A percentile compares a stretch with the other conserved stretches of the same genome.
Conservation (phyloP, 2,888 invertebrate species). For the Caenorhabditis wallacei region DNA sequence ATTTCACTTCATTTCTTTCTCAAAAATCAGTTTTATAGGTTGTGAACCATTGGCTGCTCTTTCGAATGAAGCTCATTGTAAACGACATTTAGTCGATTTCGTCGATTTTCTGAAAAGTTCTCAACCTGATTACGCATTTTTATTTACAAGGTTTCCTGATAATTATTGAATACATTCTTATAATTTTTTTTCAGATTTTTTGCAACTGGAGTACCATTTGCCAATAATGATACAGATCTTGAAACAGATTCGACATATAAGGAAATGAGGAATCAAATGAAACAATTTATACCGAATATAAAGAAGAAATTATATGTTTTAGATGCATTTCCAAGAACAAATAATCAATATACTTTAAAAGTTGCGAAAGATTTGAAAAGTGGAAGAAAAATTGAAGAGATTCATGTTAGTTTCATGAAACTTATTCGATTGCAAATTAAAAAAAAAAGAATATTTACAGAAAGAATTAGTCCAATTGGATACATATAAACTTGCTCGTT, state of each 20-base stretch:
- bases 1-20: neutral
- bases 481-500: constrained; percentile 26
- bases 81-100: constrained; percentile 30
- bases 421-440: too few species aligned
- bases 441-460: too few species aligned
- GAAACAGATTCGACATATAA: constrained; percentile 39
- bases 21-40: neutral
- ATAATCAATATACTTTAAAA: constrained; percentile 14
- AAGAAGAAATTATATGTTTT: constrained; percentile 54
- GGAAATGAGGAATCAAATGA: constrained; percentile 45
- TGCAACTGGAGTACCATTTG: constrained; percentile 31
- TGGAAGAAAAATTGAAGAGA: constrained; percentile 18
- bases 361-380: constrained; percentile 42
- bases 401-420: constrained; percentile 26
- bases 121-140: constrained; percentile 45
- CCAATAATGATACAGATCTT: constrained; percentile 27
- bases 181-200: constrained; percentile 42
- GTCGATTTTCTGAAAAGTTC: constrained; percentile 43
- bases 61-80: constrained; percentile 38
- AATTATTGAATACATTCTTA: neutral
- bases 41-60: constrained; percentile 41
- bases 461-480: constrained; percentile 22
- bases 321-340: constrained; percentile 42
- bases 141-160: constrained; percentile 28
- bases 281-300: constrained; percentile 36